phyloP scores from a whole-genome alignment of 2,888 invertebrate genomes.

The Agriopis aurantiaria region DNA sequence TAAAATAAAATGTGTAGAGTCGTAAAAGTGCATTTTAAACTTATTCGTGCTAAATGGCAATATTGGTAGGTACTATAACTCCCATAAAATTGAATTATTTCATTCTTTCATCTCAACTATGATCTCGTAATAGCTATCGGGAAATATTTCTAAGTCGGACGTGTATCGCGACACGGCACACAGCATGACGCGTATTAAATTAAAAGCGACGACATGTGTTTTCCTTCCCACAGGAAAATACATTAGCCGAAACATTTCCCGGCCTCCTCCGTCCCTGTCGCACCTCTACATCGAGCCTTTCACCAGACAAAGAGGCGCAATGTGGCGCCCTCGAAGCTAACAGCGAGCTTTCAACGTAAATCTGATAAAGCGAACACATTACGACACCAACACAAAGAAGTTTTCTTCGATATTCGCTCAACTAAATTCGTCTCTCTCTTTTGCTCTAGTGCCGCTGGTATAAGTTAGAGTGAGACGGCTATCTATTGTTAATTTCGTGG shows the following conservation, averaged over 20 bases:
- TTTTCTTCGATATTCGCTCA: conserved; percentile 72
- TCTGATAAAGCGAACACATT: conserved; percentile 85
- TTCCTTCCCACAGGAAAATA: conserved; percentile 86
- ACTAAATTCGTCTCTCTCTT: conserved; percentile 55
- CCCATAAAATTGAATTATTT: conserved; percentile 29
- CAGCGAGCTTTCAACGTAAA: conserved; percentile 85
- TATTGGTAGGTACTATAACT: conserved; percentile 13
- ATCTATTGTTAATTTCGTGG: conserved; percentile 46
- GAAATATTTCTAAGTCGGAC: conserved; percentile 44
- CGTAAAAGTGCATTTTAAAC: conserved; percentile 17
- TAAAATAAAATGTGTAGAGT: conserved; percentile 17
- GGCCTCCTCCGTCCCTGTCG: conserved; percentile 61
- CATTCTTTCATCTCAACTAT: conserved; percentile 33
- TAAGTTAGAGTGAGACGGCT: conserved; percentile 60
- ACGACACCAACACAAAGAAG: conserved; percentile 81
- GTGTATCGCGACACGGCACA: conserved; percentile 69
- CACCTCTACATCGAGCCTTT: conserved; percentile 41
- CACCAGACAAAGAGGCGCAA: conserved; percentile 61
- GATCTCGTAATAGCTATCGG: conserved; percentile 46
- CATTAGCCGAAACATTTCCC: conserved; percentile 84
- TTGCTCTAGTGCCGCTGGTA: conserved; percentile 40
- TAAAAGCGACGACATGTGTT: conserved; percentile 86
- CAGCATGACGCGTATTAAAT: conserved; percentile 86
- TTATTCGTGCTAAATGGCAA: conserved; percentile 4
- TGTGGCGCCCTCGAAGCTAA: conserved; percentile 79